phyloP scores from a whole-genome alignment of 1,140 invertebrate species.

The Drosophila parvula region DNA sequence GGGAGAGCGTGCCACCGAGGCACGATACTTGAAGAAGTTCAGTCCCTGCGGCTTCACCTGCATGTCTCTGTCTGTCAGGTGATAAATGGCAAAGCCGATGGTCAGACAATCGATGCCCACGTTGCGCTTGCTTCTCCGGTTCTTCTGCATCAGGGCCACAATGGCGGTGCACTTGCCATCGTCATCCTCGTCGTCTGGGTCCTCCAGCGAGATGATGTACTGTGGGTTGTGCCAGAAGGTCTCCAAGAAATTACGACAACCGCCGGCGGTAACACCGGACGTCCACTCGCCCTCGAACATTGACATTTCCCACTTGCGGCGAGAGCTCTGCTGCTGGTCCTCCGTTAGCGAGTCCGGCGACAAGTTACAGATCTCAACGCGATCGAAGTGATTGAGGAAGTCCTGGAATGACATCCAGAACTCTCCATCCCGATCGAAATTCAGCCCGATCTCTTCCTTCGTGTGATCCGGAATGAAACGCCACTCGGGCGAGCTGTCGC shows the following conservation, averaged over 20 bases:
- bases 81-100: slow-evolving; percentile 98
- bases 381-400: slow-evolving; percentile 89
- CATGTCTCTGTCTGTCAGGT: slow-evolving; percentile 91
- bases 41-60: slow-evolving; percentile 92
- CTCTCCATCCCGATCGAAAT: slow-evolving; percentile 98
- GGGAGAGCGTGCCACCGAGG: slow-evolving; percentile 94
- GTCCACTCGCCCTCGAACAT: slow-evolving; percentile 97
- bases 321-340: slow-evolving; percentile 87
- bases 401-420: slow-evolving; percentile 98
- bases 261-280: slow-evolving; percentile 95
- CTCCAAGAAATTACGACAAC: slow-evolving; percentile 98
- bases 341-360: slow-evolving; percentile 96
- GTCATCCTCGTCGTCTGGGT: slow-evolving; percentile 96
- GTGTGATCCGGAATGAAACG: slow-evolving; percentile 94
- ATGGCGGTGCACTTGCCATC: slow-evolving; percentile 97
- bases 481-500: slow-evolving; percentile 97
- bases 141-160: slow-evolving; percentile 97
- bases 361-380: slow-evolving; percentile 97
- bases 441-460: slow-evolving; percentile 94
- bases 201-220: slow-evolving; percentile 94
- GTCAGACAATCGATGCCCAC: slow-evolving; percentile 96
- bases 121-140: slow-evolving; percentile 94
- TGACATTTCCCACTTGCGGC: slow-evolving; percentile 96
- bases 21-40: slow-evolving; percentile 98
- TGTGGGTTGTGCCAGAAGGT: slow-evolving; percentile 99